Conservation (phyloP, 2,888 invertebrate genomes). For the Calameuta idolon region DNA sequence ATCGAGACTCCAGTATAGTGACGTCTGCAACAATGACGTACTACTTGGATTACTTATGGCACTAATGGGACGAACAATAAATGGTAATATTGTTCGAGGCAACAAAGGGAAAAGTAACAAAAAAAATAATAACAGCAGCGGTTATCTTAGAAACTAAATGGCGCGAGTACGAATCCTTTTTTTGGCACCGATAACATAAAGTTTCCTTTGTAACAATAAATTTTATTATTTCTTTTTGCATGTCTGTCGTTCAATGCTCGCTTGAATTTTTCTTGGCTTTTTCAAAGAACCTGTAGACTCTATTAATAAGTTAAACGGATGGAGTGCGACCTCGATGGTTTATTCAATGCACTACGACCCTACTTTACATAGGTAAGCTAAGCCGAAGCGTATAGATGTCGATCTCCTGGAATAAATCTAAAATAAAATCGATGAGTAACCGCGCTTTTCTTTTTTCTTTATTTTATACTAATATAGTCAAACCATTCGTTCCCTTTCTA, state of each 20-base stretch:
- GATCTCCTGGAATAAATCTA: slow-evolving; percentile 52
- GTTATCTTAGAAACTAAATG: not conserved
- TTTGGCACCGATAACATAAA: not conserved
- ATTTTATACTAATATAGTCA: not conserved
- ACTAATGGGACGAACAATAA: slow-evolving; percentile 44
- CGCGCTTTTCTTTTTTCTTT: not conserved
- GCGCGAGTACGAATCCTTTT: not conserved
- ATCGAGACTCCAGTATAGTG: not conserved
- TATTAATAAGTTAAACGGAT: not conserved
- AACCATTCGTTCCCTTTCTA: slow-evolving; percentile 17
- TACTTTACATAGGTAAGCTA: slow-evolving; percentile 45
- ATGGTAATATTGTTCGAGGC: slow-evolving; percentile 14
- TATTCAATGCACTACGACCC: slow-evolving; percentile 53
- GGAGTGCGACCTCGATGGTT: slow-evolving; percentile 48
- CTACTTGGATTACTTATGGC: slow-evolving; percentile 40
- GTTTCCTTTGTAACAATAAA: not conserved
- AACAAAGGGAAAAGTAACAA: not conserved
- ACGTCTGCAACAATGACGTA: not conserved
- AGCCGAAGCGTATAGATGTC: slow-evolving; percentile 38
- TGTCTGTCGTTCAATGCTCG: not conserved
- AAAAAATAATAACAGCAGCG: not conserved
- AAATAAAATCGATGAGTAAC: slow-evolving; percentile 29
- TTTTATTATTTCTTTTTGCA: not conserved
- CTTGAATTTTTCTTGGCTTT: not conserved
- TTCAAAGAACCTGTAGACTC: not conserved